A percentile compares a stretch with the other conserved stretches of the same genome.
phyloP scores from a whole-genome alignment of 2,113 vertebrate genomes.

The Trematocara stigmaticum region DNA sequence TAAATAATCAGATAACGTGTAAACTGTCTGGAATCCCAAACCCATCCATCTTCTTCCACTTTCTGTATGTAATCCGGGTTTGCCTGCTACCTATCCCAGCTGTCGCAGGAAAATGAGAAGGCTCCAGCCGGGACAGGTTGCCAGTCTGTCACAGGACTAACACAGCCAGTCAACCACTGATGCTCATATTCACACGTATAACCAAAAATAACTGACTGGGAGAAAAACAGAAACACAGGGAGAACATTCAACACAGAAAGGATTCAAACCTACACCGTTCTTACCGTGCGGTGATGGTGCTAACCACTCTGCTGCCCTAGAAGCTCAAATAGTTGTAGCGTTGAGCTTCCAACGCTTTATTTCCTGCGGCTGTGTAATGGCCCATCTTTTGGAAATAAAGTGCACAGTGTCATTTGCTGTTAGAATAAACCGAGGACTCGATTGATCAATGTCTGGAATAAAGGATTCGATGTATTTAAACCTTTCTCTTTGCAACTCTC shows the following conservation, averaged over 20 bases:
- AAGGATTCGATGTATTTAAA: background rate
- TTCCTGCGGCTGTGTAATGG: background rate
- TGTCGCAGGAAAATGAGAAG: background rate
- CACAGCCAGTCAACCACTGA: background rate
- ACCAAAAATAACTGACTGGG: background rate
- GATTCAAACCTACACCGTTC: background rate
- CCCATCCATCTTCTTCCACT: background rate
- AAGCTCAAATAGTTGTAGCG: background rate
- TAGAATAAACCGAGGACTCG: background rate
- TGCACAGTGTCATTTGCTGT: background rate
- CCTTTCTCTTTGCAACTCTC: background rate
- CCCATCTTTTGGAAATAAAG: background rate
- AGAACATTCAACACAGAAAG: background rate
- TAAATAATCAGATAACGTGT: background rate
- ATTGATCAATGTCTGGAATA: background rate
- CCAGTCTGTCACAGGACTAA: background rate
- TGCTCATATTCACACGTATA: background rate
- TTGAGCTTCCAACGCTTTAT: background rate
- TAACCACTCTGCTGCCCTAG: background rate
- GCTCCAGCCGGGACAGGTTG: background rate
- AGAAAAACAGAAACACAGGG: background rate
- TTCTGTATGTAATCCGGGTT: background rate
- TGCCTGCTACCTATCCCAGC: background rate
- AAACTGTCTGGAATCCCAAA: background rate
- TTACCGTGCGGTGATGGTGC: background rate